A percentile compares a stretch with the other conserved stretches of the same genome.
Conservation (phyloP, 1,140 invertebrate species). For the Pachypsylla venusta region DNA sequence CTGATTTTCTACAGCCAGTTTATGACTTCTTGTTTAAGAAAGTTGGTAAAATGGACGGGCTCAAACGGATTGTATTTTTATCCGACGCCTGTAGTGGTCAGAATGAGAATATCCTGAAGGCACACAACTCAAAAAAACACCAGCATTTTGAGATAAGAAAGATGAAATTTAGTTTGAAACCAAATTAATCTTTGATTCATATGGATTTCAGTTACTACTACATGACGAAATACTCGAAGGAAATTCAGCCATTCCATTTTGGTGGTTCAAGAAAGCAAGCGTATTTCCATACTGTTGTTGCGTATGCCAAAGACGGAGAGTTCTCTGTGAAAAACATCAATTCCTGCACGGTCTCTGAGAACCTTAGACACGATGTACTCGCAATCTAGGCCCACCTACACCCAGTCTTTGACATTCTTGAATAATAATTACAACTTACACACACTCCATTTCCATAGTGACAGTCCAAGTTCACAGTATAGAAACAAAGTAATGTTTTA, state of each 20-base stretch:
- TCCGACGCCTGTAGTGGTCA: no score
- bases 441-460: conserved; percentile 20
- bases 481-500: conserved; percentile 18
- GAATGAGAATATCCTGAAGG: no score
- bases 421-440: conserved; percentile 17
- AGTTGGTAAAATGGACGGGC: no score
- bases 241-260: conserved; percentile 29
- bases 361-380: conserved; percentile 27
- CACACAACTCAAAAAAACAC: no score
- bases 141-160: conserved; percentile 22
- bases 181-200: conserved; percentile 26
- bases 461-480: conserved; percentile 21
- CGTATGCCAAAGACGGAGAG: conserved; percentile 20
- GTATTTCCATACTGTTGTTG: conserved; percentile 28
- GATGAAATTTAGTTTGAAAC: conserved; percentile 24
- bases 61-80: no score
- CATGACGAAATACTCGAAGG: conserved; percentile 26
- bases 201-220: conserved; percentile 30
- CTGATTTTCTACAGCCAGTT: no score
- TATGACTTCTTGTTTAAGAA: no score
- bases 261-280: conserved; percentile 25
- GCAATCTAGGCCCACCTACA: conserved; percentile 29
- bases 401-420: conserved; percentile 24
- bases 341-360: conserved; percentile 28
- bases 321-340: conserved; percentile 24